These are phyloP conservation scores for Rafetus swinhoei DNA, from an alignment of 2,113 vertebrate species.

Conservation along the genomic window DNA sequence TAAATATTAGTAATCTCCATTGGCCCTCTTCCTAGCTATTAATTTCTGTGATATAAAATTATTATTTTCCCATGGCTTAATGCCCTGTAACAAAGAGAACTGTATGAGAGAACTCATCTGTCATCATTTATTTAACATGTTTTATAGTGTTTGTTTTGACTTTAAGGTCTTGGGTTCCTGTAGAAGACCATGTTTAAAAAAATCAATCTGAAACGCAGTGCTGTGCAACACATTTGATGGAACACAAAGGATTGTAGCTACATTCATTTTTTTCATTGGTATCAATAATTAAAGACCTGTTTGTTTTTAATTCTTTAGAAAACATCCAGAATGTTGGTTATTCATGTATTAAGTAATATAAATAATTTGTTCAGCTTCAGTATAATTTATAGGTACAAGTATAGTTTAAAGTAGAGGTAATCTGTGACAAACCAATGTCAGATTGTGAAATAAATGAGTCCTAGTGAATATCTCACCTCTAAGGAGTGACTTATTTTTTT, in stretches of 20 bases:
- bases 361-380: background rate
- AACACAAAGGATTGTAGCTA: constrained; percentile 10
- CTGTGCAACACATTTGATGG: constrained; percentile 4
- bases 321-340: background rate
- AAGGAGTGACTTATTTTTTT: constrained; percentile 48
- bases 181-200: background rate
- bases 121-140: background rate
- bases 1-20: background rate
- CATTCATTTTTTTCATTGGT: background rate
- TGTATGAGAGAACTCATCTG: background rate
- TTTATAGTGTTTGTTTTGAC: constrained; percentile 19
- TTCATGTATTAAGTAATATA: background rate
- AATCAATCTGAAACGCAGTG: background rate
- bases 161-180: constrained; percentile 3
- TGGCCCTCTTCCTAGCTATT: background rate
- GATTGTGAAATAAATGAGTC: background rate
- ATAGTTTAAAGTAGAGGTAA: background rate
- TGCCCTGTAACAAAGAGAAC: constrained; percentile 9
- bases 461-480: constrained; percentile 16
- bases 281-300: background rate
- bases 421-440: background rate
- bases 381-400: background rate
- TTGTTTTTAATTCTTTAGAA: constrained; percentile 26
- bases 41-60: background rate
- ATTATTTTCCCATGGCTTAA: background rate